Evolutionary conservation across 2,888 invertebrate genomes (phyloP).

Genomic region (Stenchaetothrips biformis): DNA sequence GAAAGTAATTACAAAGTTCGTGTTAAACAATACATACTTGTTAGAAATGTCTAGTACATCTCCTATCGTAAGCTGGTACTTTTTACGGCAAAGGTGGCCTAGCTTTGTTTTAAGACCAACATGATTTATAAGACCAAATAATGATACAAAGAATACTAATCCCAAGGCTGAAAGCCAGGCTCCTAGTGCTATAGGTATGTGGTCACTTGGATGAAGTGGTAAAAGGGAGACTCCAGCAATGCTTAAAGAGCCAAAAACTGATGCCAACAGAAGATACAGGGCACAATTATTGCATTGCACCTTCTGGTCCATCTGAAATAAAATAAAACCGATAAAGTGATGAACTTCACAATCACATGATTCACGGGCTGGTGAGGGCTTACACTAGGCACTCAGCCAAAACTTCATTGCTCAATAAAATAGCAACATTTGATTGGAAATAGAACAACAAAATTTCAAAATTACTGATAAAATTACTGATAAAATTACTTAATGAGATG

Average conservation of each 20-base stretch:
- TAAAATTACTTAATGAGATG: not conserved
- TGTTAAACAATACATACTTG: constrained; percentile 54
- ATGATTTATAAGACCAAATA: constrained; percentile 61
- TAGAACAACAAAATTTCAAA: not conserved
- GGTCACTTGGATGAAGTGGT: constrained; percentile 51
- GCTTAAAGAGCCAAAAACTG: constrained; percentile 47
- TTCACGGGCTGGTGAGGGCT: no score
- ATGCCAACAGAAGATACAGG: constrained; percentile 45
- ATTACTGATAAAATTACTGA: not conserved
- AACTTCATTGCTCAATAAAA: not conserved
- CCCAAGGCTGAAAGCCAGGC: constrained; percentile 58
- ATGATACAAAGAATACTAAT: constrained; percentile 61
- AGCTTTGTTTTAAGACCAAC: constrained; percentile 55
- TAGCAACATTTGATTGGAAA: not conserved
- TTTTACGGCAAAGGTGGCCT: constrained; percentile 57
- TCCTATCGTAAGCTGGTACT: constrained; percentile 60
- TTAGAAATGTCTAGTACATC: constrained; percentile 70
- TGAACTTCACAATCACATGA: no score
- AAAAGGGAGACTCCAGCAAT: constrained; percentile 48
- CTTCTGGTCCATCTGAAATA: not conserved
- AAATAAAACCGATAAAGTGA: not conserved
- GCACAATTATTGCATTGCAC: constrained; percentile 53
- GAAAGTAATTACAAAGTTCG: not conserved
- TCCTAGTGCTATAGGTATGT: constrained; percentile 57
- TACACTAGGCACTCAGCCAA: not conserved